Conservation (phyloP, 1,140 invertebrate genomes). For the Ectropis grisescens region DNA sequence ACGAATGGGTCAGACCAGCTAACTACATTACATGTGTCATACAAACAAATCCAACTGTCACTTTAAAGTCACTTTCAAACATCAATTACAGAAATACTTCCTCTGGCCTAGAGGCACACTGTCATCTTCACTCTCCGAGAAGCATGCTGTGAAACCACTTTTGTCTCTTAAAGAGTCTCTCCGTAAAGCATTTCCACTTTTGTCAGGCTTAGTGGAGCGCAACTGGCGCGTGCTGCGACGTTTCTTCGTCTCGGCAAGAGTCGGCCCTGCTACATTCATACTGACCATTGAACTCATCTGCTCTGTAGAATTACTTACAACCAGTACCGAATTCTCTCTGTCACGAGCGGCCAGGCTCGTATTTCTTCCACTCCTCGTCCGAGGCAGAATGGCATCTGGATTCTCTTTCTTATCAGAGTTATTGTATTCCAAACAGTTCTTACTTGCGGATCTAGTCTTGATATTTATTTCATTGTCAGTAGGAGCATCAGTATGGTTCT, state of each 20-base stretch:
- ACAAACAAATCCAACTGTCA: too few relatives aligned
- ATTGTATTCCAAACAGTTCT: conserved; percentile 18
- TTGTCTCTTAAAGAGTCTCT: conserved; percentile 31
- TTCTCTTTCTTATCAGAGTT: conserved; percentile 37
- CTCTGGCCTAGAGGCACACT: conserved; percentile 34
- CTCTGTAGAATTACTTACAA: conserved; percentile 35
- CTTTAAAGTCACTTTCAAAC: too few relatives aligned
- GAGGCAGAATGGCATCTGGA: conserved; percentile 27
- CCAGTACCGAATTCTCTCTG: conserved; percentile 24
- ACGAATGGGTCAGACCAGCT: too few relatives aligned
- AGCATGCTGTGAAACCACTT: conserved; percentile 51
- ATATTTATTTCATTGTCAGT: too few relatives aligned
- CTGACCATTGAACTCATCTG: conserved; percentile 30
- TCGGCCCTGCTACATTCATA: conserved; percentile 32
- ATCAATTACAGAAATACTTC: conserved; percentile 42
- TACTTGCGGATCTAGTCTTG: conserved; percentile 18
- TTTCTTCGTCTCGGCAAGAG: conserved; percentile 3
- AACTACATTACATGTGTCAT: too few relatives aligned
- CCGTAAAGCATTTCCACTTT: conserved; percentile 5
- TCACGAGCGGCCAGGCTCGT: conserved; percentile 22
- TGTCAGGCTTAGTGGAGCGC: too few relatives aligned
- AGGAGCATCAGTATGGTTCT: too few relatives aligned
- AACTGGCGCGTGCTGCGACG: background rate
- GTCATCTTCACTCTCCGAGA: conserved; percentile 56
- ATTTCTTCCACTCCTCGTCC: conserved; percentile 41